Evolutionary conservation across 1,140 invertebrate species (phyloP), one percentile per base, ranked within the genome.

Genomic region (Euura lappo): DNA sequence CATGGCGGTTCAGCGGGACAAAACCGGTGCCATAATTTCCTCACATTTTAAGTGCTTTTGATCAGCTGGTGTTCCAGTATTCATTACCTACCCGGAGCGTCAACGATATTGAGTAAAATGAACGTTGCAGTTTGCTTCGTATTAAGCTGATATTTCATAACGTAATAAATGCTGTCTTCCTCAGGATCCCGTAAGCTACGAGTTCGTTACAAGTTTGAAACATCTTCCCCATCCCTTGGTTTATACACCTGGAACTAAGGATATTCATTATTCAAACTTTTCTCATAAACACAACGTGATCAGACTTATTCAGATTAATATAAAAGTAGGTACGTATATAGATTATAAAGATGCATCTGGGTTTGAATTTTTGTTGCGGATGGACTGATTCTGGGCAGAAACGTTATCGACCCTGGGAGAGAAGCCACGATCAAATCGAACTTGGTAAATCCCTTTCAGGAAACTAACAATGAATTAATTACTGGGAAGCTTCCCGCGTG

Each of bases 391-490:
- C 28, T 1, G 28, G 28, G 28, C 28, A 28, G 28, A 28, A 28
- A 28, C 28, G 28, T 28, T 28, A 28, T 28, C 28, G 0, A 28
- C 28, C 28, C 28, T 28, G 28, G 28, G 28, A 28, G 28, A 28
- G 28, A 28, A 28, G 51, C 8, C 51, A 11, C 6, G 51, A n/a
- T 60, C 51, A 60, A n/a, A 11, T 60, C 8, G 13, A 11, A 60
- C 51, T 60, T 60, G 51, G 10, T 60, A 60, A 60, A 60, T 60
- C 51, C 13, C 51, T 60, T 60, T n/a, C 51, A n/a, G 51, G 51
- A 60, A 60, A 60, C 51, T 60, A 60, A 60, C 51, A 60, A 60
- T 60, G 51, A 60, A 60, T 60, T 60, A 60, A 60, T 60, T 60
- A 60, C 0, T n/a, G 51, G 3, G 3, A n/a, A 60, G 51, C 8